Base-by-base conservation (phyloP, 2,113 vertebrate species). In the Cyanoderma ruficeps region DNA sequence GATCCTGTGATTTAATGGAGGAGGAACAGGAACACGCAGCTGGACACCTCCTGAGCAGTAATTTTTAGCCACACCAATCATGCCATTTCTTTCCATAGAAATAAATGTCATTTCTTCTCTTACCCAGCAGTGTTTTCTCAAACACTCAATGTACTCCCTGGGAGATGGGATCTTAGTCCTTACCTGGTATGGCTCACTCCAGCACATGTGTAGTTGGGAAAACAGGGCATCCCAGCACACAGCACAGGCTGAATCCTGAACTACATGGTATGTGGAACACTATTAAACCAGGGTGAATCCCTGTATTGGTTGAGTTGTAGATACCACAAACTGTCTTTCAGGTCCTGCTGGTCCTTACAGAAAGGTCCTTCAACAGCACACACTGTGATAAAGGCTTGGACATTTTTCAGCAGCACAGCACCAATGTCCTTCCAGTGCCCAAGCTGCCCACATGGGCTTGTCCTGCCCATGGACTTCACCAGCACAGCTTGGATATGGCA, bases 101-200 rank as follows among this genome's bases (percentile, higher is more conserved):
- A 46, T 37, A 60, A 47, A 60, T 60, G 20, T 22, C 0, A 56
- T 56, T 49, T 49, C 60, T 57, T n/a, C 31, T 39, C 25, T 21
- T 61, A 47, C 56, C 39, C 42, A 27, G 60, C 6, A 4, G 68
- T 0, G 0, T 50, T 89, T 87, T 52, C 24, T 50, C n/a, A 22
- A 81, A 22, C 13, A 25, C 39, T 31, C 74, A n/a, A 3, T 8
- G 39, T 31, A 41, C 35, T 91, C 55, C 59, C n/a, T 20, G 31
- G 37, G 60, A 83, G 37, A 94, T 27, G 65, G 39, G 44, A 85
- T 71, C 44, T 67, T 8, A 67, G 67, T 53, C 35, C 56, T 65
- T 33, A 41, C 35, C 88, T 87, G 0, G 0, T 20, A 16, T 11
- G 44, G 79, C 74, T 84, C 2, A 0, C 20, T n/a, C 52, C 39